Percentiles rank a stretch among this genome's conserved stretches.
Evolutionary conservation across 2,888 invertebrate genomes (phyloP).

Genomic region (Allolobophora icterica): DNA sequence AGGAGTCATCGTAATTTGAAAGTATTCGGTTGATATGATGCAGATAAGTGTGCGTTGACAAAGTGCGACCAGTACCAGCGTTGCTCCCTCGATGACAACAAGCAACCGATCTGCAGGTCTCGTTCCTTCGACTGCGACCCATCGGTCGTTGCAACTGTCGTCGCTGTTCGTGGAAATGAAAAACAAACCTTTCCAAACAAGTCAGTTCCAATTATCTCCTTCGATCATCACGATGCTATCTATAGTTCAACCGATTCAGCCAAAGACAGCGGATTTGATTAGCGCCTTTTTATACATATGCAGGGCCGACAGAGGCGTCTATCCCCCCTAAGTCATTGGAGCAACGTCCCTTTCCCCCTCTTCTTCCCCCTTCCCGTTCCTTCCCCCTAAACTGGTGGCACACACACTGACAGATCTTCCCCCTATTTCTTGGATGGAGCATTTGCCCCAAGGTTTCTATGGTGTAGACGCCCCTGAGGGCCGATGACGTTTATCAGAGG

Average conservation of each 20-base stretch:
- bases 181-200: neutral
- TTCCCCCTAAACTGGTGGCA: too few species aligned
- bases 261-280: neutral
- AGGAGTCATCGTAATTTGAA: neutral
- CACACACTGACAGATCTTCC: too few species aligned
- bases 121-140: slow-evolving; percentile 12
- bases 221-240: neutral
- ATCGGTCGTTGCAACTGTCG: neutral
- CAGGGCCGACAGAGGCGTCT: too few species aligned
- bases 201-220: neutral
- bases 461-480: too few species aligned
- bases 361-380: too few species aligned
- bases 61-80: neutral
- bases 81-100: neutral
- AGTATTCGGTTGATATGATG: neutral
- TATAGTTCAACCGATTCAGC: neutral
- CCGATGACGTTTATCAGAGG: too few species aligned
- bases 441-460: too few species aligned
- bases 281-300: too few species aligned
- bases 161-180: neutral
- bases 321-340: too few species aligned
- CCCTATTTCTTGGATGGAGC: too few species aligned
- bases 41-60: neutral
- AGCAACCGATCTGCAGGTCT: neutral
- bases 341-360: too few species aligned